Conservation (phyloP, 2,113 vertebrate species). For the Melozone crissalis region DNA sequence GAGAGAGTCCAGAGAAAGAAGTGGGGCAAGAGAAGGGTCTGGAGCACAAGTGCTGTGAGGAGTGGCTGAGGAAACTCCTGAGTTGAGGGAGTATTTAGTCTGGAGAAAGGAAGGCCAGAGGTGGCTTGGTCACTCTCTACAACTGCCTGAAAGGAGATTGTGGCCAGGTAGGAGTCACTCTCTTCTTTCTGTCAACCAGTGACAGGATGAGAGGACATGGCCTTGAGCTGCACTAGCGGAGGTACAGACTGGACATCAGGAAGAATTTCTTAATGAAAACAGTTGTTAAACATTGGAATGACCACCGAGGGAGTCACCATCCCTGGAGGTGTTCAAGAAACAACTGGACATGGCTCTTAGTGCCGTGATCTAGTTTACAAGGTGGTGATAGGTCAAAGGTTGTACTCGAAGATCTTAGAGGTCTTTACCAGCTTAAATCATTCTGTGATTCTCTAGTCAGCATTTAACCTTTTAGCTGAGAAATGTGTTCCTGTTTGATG, state of each 20-base stretch:
- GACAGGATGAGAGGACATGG: background rate
- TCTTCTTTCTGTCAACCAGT: background rate
- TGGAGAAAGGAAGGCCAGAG: background rate
- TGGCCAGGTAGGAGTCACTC: fast-evolving
- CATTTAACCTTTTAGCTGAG: background rate
- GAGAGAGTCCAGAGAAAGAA: no score
- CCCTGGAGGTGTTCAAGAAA: background rate
- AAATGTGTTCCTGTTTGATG: background rate
- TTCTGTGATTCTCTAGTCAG: background rate
- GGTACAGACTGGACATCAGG: background rate
- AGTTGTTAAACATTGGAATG: background rate
- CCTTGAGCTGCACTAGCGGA: fast-evolving
- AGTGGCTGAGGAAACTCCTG: background rate
- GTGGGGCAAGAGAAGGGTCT: no score
- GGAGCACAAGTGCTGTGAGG: no score
- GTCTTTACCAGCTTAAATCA: background rate
- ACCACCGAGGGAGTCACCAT: background rate
- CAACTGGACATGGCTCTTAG: background rate
- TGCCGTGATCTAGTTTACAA: background rate
- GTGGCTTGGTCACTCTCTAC: background rate
- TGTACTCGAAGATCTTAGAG: background rate
- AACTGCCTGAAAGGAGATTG: fast-evolving
- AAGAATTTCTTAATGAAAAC: background rate
- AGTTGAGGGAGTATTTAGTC: fast-evolving
- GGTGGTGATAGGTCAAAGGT: background rate